Base-by-base conservation (phyloP, 1,140 invertebrate species). In the Drosophila pallidifrons region DNA sequence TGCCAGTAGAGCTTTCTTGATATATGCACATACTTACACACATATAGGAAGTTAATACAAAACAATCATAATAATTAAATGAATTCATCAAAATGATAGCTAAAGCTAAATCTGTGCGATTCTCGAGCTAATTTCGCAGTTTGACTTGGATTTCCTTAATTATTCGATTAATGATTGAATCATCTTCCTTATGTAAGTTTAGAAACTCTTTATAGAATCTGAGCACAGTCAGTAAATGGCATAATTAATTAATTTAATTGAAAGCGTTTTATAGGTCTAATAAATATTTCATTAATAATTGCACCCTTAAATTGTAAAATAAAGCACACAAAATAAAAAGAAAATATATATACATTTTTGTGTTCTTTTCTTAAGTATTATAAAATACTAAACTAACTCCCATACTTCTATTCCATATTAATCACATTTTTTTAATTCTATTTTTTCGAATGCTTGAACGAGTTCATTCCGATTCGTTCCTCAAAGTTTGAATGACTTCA, bases 1-100 rank as follows among this genome's bases (percentile, higher is more conserved):
- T 89, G 77, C 75, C 83, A 87, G 65, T 88, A 73, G 77, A 81
- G 52, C 65, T 25, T 3, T 35, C n/a, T 47, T 10, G 15, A 45
- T 64, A 49, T 59, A 58, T 30, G 10, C 25, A 59, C 46, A 47
- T 51, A 47, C 8, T 47, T 58, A 43, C 20, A 32, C 32, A 32
- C 32, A 38, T 68, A 68, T 55, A 60, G 64, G 54, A 57, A 57
- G 54, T 57, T 15, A 25, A 38, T 35, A 20, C 41, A 41, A 41
- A 41, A n/a, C 32, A 57, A 25, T 57, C 54, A 57, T 41, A 57
- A 41, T 41, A 57, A 41, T 57, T 16, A 55, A 38, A 55, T 20
- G 10, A 4, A 57, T 41, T 11, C 16, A 57, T 15, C 54, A 41
- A 20, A 57, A 7, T 41, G 32, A 3, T 10, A 16, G 8, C 30